Evolutionary conservation across 2,888 invertebrate species (phyloP), one percentile per base, ranked within the genome.

Genomic region (Mythimna albipuncta): DNA sequence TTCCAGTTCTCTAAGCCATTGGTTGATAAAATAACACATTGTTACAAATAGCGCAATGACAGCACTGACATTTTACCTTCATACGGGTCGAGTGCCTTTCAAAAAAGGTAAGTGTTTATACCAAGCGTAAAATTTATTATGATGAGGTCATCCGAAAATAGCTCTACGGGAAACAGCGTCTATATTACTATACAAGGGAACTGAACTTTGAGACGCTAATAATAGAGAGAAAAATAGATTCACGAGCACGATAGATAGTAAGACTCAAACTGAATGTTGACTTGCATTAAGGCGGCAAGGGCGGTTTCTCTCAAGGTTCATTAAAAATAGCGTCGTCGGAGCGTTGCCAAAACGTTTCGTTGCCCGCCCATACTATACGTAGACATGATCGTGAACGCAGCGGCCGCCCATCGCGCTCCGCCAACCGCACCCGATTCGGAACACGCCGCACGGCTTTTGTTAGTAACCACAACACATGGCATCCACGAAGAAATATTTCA

Each of bases 221-320:
- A 89, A 89, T 90, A 91, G 88, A 88, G 67, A 83, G 70, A 69
- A 87, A 89, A 72, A 89, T 89, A 88, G 80, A 89, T 87, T 87
- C 79, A 81, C n/a, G 32, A 63, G 11, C 50, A 50, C 85, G 84
- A 81, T 87, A 83, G 83, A 87, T 85, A 87, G 82, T 86, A 81
- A 87, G 85, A 85, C 83, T 88, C 81, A 79, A 86, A 88, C 86
- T 88, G 87, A 90, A 89, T 87, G 89, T 87, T 87, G 85, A 88
- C 83, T 87, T 90, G 87, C 82, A 89, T 91, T 92, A 91, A 92
- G 89, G 89, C 91, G 89, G 91, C 95, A 96, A 95, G 95, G 95
- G 95, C 95, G 93, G 94, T 93, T 93, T 93, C 89, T 93, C 92
- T 94, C 96, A 96, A 95, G 96, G 95, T 96, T 94, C 90, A 92